Evolutionary conservation across 2,113 vertebrate species (phyloP), one percentile per base, ranked within the genome.

Genomic region (Myodes glareolus): DNA sequence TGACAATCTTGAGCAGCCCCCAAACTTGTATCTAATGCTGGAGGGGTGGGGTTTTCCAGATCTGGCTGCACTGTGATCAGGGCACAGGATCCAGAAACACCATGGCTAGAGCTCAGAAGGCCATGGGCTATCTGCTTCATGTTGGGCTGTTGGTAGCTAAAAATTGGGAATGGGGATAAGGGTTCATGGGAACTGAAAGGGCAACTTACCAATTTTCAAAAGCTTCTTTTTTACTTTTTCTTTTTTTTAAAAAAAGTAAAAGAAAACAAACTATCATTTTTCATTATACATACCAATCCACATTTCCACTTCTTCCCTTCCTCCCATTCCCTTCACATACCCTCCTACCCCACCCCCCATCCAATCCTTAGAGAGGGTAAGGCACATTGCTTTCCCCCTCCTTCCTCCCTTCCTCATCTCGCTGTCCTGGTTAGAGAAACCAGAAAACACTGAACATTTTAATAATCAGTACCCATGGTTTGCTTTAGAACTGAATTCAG

Each of bases 371-470:
- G 50, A 50, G 50, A 50, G 50, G 10, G 50, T 50, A 1, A 50
- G 50, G 50, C 50, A 50, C 50, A 50, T 50, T 50, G 50, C 50
- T 50, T 50, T 11, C 42, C 52, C 21, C 72, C 19, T 39, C 19
- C 12, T 39, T 42, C 3, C 29, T 8, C 0, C 36, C 76, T 25
- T 68, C 31, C 31, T 87, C 31, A 11, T 55, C 36, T 72, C 47
- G 1, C 65, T 39, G 0, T 0, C 0, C 2, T 63, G 33, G 33
- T 80, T 55, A 16, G 17, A 58, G 27, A 19, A 27, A 5, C 33
- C 13, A 52, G 23, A 13, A 31, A 16, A 10, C n/a, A 29, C 16
- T 80, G 70, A 68, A 63, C 14, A 52, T 55, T 6, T 11, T n/a
- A 50, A 33, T n/a, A 27, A 80, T 61, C 29, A 72, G 42, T 67